Evolutionary conservation across 2,888 invertebrate species (phyloP).

Genomic region (Carabus problematicus): DNA sequence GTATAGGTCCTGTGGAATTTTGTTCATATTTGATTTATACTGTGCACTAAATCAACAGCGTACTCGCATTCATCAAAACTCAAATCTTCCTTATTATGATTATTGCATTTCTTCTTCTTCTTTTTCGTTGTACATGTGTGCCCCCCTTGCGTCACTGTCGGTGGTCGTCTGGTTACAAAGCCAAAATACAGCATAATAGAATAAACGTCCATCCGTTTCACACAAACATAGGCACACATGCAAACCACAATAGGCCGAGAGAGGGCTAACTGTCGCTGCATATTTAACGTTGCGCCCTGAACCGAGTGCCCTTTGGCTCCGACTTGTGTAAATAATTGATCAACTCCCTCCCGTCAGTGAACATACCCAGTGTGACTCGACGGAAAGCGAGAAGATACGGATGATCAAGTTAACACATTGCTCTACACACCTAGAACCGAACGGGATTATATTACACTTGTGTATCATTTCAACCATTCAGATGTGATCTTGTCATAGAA

Average conservation of each 20-base stretch:
- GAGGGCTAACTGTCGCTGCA: slow-evolving; percentile 39
- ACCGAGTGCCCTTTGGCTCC: slow-evolving; percentile 20
- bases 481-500: too few species aligned
- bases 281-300: slow-evolving; percentile 28
- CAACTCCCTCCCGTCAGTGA: slow-evolving; percentile 19
- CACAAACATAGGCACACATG: slow-evolving; percentile 10
- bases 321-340: slow-evolving; percentile 39
- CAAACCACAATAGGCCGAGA: neutral
- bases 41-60: slow-evolving; percentile 36
- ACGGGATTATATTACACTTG: too few species aligned
- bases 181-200: slow-evolving; percentile 12
- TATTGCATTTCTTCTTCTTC: slow-evolving; percentile 4
- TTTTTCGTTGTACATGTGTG: neutral
- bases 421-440: too few species aligned
- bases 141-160: neutral
- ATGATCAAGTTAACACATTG: too few species aligned
- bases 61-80: slow-evolving; percentile 33
- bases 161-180: slow-evolving; percentile 2
- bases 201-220: slow-evolving; percentile 16
- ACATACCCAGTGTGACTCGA: too few species aligned
- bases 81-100: slow-evolving; percentile 36
- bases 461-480: too few species aligned
- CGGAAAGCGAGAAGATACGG: too few species aligned
- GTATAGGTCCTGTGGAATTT: neutral
- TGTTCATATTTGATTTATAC: slow-evolving; percentile 22